These are phyloP conservation scores for Ethmia dodecea DNA, from an alignment of 2,888 invertebrate genomes.

Conservation along the genomic window DNA sequence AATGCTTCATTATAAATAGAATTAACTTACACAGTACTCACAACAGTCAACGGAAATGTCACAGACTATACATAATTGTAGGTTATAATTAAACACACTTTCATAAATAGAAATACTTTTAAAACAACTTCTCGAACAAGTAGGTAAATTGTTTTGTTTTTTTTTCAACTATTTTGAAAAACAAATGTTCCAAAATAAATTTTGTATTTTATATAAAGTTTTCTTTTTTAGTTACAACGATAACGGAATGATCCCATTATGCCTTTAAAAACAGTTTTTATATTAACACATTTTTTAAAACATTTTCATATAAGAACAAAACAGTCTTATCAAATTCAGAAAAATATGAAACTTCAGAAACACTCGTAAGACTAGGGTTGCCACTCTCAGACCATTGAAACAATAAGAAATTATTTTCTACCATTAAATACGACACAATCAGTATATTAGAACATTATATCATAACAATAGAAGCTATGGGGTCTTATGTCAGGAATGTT, in stretches of 20 bases:
- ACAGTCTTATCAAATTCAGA: constrained; percentile 59
- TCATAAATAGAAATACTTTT: constrained; percentile 15
- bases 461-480: constrained; percentile 13
- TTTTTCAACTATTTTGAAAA: background rate
- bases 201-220: constrained; percentile 7
- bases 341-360: constrained; percentile 30
- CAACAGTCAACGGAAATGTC: constrained; percentile 39
- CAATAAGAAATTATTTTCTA: constrained; percentile 17
- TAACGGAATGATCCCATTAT: too few species aligned
- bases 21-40: constrained; percentile 57
- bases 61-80: constrained; percentile 11
- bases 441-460: constrained; percentile 38
- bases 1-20: constrained; percentile 72
- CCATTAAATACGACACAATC: constrained; percentile 25
- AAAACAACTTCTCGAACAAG: constrained; percentile 26
- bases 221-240: constrained; percentile 15
- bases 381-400: constrained; percentile 29
- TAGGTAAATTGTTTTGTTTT: constrained; percentile 26
- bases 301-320: constrained; percentile 40
- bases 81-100: constrained; percentile 20
- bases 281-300: constrained; percentile 8
- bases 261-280: too few species aligned
- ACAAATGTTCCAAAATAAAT: constrained; percentile 3
- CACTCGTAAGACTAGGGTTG: constrained; percentile 53
- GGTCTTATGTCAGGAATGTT: constrained; percentile 24